A percentile compares a stretch with the other conserved stretches of the same genome.
phyloP scores from a whole-genome alignment of 2,888 invertebrate species.

The Nycteola revayana region DNA sequence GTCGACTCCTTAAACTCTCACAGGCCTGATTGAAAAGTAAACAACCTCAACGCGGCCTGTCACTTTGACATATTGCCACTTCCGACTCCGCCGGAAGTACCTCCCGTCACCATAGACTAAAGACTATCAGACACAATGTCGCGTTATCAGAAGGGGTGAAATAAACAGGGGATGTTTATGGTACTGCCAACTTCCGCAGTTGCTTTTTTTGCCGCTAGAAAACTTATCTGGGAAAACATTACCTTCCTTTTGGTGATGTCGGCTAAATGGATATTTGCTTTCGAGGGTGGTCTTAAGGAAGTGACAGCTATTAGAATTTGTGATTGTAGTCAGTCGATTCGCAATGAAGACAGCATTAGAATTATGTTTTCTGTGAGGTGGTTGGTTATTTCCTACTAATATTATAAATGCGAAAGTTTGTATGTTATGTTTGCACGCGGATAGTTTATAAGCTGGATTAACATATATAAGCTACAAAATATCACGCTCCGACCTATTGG shows the following conservation, averaged over 20 bases:
- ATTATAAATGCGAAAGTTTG: no score
- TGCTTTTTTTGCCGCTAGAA: conserved; percentile 18
- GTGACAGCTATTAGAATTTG: not conserved
- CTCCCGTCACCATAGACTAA: conserved; percentile 20
- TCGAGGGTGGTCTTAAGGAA: not conserved
- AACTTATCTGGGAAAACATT: not conserved
- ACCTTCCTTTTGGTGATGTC: not conserved
- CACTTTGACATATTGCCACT: conserved; percentile 29
- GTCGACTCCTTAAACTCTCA: no score
- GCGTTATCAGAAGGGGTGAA: conserved; percentile 31
- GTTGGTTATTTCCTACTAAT: no score
- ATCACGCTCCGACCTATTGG: no score
- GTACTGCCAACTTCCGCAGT: conserved; percentile 26
- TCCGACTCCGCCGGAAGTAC: conserved; percentile 29
- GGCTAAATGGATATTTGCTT: not conserved
- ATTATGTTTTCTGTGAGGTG: no score
- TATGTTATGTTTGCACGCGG: no score
- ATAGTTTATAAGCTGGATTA: no score
- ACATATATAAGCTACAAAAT: no score
- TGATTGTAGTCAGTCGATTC: no score
- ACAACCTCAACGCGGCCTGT: conserved; percentile 1
- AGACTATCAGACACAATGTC: conserved; percentile 28
- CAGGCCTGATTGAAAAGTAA: not conserved
- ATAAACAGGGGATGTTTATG: conserved; percentile 35
- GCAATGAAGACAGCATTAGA: no score